phyloP scores from a whole-genome alignment of 2,797 vertebrate genomes.

The Rhinella marina region DNA sequence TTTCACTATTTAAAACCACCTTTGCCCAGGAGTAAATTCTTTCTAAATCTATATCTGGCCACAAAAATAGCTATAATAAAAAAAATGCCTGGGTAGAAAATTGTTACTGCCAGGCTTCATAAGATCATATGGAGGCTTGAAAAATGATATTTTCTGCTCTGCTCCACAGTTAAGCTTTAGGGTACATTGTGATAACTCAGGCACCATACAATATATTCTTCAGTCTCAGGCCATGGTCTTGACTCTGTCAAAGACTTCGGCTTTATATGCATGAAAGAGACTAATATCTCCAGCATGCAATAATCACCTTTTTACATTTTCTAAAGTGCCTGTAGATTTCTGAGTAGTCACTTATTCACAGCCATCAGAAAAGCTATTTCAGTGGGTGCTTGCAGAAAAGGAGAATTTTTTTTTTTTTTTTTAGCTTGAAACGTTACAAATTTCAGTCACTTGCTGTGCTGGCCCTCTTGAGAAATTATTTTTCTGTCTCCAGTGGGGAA shows the following conservation, averaged over 20 bases:
- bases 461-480: slow-evolving; percentile 42
- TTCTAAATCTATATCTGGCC: slow-evolving; percentile 48
- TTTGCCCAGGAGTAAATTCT: slow-evolving; percentile 44
- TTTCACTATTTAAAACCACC: slow-evolving; percentile 43
- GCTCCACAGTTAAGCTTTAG: slow-evolving; percentile 41
- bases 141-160: slow-evolving; percentile 57
- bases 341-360: slow-evolving; percentile 28
- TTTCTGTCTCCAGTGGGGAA: slow-evolving; percentile 29
- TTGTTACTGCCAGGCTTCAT: slow-evolving; percentile 51
- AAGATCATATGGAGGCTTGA: slow-evolving; percentile 48
- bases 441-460: slow-evolving; percentile 37
- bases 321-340: slow-evolving; percentile 2
- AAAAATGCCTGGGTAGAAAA: slow-evolving; percentile 60
- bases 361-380: slow-evolving; percentile 29
- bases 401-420: slow-evolving; percentile 17
- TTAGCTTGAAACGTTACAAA: slow-evolving; percentile 25
- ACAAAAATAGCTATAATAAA: slow-evolving; percentile 56
- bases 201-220: slow-evolving; percentile 17
- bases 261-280: slow-evolving; percentile 29
- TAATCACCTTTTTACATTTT: slow-evolving; percentile 29
- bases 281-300: slow-evolving; percentile 26
- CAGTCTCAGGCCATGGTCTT: slow-evolving; percentile 30
- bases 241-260: background rate
- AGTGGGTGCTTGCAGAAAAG: background rate
- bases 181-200: slow-evolving; percentile 51